These are phyloP conservation scores for Odontamblyopus rebecca DNA, from an alignment of 2,797 vertebrate genomes.

Conservation along the genomic window DNA sequence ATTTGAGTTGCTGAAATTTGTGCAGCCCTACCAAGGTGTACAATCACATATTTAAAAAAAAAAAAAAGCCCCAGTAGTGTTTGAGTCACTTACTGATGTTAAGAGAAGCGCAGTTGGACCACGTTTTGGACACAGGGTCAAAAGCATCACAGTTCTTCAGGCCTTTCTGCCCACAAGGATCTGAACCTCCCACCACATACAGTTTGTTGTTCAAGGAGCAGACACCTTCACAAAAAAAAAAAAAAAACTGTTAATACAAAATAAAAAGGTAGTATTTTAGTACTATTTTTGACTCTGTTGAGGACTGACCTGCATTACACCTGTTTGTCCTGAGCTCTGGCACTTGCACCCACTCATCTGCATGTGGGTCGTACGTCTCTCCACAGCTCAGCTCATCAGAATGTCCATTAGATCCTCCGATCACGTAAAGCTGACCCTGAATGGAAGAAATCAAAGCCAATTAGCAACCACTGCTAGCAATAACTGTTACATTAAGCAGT, in stretches of 20 bases:
- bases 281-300: background rate
- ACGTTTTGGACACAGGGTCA: constrained; percentile 90
- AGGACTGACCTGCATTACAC: constrained; percentile 90
- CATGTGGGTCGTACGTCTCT: constrained; percentile 88
- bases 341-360: constrained; percentile 91
- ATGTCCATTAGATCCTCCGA: constrained; percentile 96
- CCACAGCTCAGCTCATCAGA: constrained; percentile 97
- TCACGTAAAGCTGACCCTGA: constrained; percentile 94
- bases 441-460: background rate
- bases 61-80: background rate
- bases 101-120: constrained; percentile 91
- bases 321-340: constrained; percentile 95
- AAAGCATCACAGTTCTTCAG: constrained; percentile 98
- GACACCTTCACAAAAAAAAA: constrained; percentile 80
- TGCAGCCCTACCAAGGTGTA: too few species aligned
- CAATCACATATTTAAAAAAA: too few species aligned
- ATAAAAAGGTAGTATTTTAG: too few species aligned
- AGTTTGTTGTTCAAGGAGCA: constrained; percentile 92
- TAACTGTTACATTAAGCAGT: too few species aligned
- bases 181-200: constrained; percentile 94
- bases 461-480: background rate
- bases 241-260: too few species aligned
- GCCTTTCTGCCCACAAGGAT: constrained; percentile 97
- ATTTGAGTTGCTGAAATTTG: too few species aligned
- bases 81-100: constrained; percentile 87